Percentiles rank a stretch among this genome's conserved stretches.
Conservation (phyloP, 2,113 vertebrate species). For the Petroica traversi region DNA sequence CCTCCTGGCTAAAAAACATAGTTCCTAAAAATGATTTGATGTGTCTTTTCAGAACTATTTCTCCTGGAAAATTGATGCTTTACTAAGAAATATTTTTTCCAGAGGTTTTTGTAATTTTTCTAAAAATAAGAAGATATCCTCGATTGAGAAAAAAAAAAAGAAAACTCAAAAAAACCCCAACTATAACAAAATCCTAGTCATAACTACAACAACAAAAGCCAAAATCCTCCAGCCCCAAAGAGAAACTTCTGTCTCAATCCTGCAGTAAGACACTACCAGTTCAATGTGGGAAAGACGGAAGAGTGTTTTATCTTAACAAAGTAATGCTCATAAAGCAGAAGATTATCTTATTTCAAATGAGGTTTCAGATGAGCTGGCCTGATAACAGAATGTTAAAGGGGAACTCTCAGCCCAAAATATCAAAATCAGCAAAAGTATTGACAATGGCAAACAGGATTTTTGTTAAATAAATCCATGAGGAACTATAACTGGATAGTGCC, state of each 20-base stretch:
- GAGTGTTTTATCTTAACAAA: neutral
- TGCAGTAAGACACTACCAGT: neutral
- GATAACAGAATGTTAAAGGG: neutral
- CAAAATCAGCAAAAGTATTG: neutral
- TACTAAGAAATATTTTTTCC: neutral
- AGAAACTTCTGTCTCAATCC: neutral
- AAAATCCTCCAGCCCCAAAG: rapidly evolving
- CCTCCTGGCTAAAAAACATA: neutral
- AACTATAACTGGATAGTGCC: neutral
- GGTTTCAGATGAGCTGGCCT: neutral
- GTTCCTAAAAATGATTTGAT: neutral
- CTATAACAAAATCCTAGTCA: neutral
- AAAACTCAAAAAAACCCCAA: rapidly evolving
- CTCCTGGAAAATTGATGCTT: neutral
- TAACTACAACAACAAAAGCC: neutral
- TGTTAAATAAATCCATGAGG: neutral
- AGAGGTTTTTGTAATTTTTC: neutral
- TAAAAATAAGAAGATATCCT: neutral
- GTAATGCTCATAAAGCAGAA: rapidly evolving
- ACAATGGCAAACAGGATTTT: neutral
- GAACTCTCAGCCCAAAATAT: neutral
- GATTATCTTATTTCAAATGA: neutral
- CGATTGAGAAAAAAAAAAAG: neutral
- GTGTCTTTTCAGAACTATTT: neutral
- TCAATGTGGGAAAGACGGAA: neutral